These are phyloP conservation scores for Pristiophorus japonicus DNA, from an alignment of 2,113 vertebrate genomes.

Conservation along the genomic window DNA sequence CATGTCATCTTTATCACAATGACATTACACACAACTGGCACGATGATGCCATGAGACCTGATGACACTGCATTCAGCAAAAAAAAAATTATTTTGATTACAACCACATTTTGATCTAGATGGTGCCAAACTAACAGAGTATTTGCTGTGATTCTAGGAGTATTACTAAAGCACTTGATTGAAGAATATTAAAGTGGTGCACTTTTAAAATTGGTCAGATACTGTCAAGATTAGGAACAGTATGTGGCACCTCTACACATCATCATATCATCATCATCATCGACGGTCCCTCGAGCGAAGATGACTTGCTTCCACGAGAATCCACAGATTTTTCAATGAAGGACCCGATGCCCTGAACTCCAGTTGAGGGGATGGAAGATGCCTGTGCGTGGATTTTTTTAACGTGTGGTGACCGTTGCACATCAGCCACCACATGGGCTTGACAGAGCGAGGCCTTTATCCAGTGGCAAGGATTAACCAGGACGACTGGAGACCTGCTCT, in stretches of 20 bases:
- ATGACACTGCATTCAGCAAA: neutral
- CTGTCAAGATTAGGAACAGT: neutral
- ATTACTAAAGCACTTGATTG: neutral
- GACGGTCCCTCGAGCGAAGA: too few species aligned
- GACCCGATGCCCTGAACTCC: too few species aligned
- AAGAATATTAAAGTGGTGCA: neutral
- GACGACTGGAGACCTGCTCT: too few species aligned
- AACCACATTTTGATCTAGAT: neutral
- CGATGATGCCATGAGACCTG: neutral
- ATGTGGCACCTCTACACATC: neutral
- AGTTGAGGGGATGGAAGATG: too few species aligned
- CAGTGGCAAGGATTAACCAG: too few species aligned
- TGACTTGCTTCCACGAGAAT: too few species aligned
- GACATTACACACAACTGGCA: neutral
- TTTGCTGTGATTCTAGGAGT: neutral
- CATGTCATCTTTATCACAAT: neutral
- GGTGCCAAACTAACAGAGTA: neutral
- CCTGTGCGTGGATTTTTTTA: too few species aligned
- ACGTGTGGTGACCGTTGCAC: too few species aligned
- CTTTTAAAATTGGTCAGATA: neutral
- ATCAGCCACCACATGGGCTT: too few species aligned
- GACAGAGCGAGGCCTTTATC: too few species aligned
- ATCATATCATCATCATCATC: too few species aligned
- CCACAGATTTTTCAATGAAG: too few species aligned
- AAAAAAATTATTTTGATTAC: neutral